Conservation (phyloP, 35 echinoderm and acorn worm genomes). For the Amphiura filiformis region DNA sequence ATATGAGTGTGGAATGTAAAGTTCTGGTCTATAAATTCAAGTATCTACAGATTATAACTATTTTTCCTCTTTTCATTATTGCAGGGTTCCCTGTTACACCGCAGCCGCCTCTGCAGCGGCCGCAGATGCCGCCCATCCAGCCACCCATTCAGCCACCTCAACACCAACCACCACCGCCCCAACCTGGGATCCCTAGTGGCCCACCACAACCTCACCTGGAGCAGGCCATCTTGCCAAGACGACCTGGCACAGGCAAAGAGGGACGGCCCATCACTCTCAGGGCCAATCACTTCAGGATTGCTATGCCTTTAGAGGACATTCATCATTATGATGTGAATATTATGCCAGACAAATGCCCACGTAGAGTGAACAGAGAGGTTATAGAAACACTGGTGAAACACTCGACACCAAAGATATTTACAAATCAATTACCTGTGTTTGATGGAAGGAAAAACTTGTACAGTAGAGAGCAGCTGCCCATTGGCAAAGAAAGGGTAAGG, state of each 20-base stretch:
- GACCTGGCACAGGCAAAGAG: slow-evolving; percentile 75
- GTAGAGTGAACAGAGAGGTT: slow-evolving; percentile 96
- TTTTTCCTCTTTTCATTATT: not conserved
- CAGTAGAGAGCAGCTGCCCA: slow-evolving; percentile 79
- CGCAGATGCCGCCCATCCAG: slow-evolving; percentile 22
- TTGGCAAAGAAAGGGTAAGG: slow-evolving; percentile 89
- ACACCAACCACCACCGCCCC: not conserved
- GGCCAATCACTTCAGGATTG: slow-evolving; percentile 96
- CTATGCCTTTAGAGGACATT: slow-evolving; percentile 79
- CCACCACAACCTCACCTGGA: slow-evolving; percentile 38
- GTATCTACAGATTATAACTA: too few relatives aligned
- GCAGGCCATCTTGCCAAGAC: slow-evolving; percentile 46
- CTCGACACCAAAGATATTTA: slow-evolving; percentile 76
- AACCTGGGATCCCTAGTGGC: not conserved
- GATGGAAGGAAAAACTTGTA: slow-evolving; percentile 97
- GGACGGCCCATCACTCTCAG: slow-evolving; percentile 81
- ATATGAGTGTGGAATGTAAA: too few relatives aligned
- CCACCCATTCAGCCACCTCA: slow-evolving; percentile 11
- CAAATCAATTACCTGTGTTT: slow-evolving; percentile 85
- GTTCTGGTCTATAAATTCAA: too few relatives aligned
- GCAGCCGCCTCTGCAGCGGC: slow-evolving; percentile 6
- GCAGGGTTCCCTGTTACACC: not conserved
- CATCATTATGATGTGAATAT: slow-evolving; percentile 92
- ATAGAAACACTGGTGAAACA: slow-evolving; percentile 91
- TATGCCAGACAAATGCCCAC: slow-evolving; percentile 87